Base-by-base conservation (phyloP, 2,797 vertebrate species). In the Cynopterus sphinx region DNA sequence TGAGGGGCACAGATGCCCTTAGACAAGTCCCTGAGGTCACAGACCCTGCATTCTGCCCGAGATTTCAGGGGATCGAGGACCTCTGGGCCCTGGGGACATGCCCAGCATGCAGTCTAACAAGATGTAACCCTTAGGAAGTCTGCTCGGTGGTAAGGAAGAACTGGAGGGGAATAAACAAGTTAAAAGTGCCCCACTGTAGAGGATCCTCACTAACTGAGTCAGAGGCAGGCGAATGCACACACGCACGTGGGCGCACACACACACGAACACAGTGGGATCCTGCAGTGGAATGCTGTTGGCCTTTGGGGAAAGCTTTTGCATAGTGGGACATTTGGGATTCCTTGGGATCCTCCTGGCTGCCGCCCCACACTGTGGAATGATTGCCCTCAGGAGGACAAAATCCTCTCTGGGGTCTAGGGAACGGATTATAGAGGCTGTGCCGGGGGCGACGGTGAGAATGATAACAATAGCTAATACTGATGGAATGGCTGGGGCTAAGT, bases 21-120 rank as follows among this genome's bases (percentile, higher is more conserved):
- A 24, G 39, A 13, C 11, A 12, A 36, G 57, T 22, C 13, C 3
- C 65, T 12, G 2, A 22, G 3, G 0, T 31, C 2, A 1, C 6
- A 15, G 65, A 28, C 73, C 79, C 61, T 70, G 46, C 15, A 12
- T 12, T 26, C 65, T 39, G 57, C 55, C 0, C 0, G 33, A 55
- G 46, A 11, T 33, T 8, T 39, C 43, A 55, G 65, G 74, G 68
- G 21, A 9, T 33, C 2, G 9, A 17, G 26, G 36, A n/a, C 15
- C 19, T 28, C 28, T 11, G 85, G n/a, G 31, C 46, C 24, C 28
- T 2, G 46, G 73, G 9, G 74, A 12, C 33, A 7, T 57, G 22
- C 24, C 22, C 55, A 57, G 1, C 0, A 0, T 84, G 59, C 43
- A 17, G 26, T 3, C 17, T 51, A 49, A 31, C 9, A 1, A 3